Percentiles rank a stretch among this genome's conserved stretches.
phyloP scores from a whole-genome alignment of 2,888 invertebrate genomes.

The Tetheella fluctuosa region DNA sequence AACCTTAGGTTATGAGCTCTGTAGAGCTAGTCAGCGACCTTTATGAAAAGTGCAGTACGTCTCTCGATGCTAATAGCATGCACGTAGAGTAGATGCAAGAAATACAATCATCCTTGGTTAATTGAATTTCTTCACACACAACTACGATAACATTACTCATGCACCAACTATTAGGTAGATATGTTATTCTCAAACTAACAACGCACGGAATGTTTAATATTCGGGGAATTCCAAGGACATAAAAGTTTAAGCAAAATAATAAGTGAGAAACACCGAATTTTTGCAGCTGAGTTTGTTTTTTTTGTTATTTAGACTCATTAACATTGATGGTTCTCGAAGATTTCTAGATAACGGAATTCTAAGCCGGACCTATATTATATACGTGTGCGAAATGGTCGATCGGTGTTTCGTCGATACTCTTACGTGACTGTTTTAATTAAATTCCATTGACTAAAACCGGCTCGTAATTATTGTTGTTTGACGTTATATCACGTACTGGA shows the following conservation, averaged over 20 bases:
- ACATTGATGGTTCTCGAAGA: conserved; percentile 30
- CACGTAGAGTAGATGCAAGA: conserved; percentile 36
- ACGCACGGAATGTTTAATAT: conserved; percentile 32
- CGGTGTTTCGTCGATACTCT: conserved; percentile 36
- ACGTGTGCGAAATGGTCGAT: conserved; percentile 48
- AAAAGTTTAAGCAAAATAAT: conserved; percentile 30
- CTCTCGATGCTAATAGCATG: conserved; percentile 30
- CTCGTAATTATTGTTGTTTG: conserved; percentile 27
- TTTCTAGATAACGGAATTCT: conserved; percentile 50
- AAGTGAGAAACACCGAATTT: conserved; percentile 8
- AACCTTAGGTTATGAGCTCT: conserved; percentile 10
- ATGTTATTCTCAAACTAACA: conserved; percentile 26
- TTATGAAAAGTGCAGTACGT: conserved; percentile 11
- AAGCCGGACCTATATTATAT: conserved; percentile 48
- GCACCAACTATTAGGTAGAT: conserved; percentile 34
- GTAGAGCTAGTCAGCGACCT: conserved; percentile 21
- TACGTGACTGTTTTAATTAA: conserved; percentile 55
- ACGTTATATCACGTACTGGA: conserved; percentile 52
- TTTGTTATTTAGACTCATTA: conserved; percentile 11
- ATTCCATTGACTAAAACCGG: conserved; percentile 45
- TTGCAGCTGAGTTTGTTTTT: background rate
- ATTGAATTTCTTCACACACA: conserved; percentile 52
- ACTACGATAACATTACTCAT: conserved; percentile 46
- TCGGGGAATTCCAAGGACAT: conserved; percentile 42
- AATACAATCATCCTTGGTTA: conserved; percentile 46